phyloP scores from a whole-genome alignment of 2,797 vertebrate species.

The Poeciliopsis gracilis region DNA sequence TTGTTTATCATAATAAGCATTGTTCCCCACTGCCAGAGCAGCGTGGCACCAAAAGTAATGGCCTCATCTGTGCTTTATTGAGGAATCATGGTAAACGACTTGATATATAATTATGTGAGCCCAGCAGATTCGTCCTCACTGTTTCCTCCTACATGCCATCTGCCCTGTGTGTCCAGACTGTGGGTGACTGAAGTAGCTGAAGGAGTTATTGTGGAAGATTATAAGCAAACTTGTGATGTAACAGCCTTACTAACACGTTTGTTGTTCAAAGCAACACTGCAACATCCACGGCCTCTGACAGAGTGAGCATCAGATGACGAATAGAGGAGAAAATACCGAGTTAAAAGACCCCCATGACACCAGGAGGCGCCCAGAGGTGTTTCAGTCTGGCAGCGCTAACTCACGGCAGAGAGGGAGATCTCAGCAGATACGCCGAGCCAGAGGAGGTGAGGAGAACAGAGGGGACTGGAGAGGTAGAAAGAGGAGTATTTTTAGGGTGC shows the following conservation, averaged over 20 bases:
- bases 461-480: constrained; percentile 43
- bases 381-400: constrained; percentile 62
- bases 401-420: constrained; percentile 51
- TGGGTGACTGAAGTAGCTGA: constrained; percentile 74
- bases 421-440: constrained; percentile 61
- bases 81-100: constrained; percentile 58
- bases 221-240: constrained; percentile 74
- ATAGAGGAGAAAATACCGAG: constrained; percentile 46
- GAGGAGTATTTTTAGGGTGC: constrained; percentile 80
- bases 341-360: constrained; percentile 60
- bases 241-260: constrained; percentile 63
- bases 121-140: constrained; percentile 64
- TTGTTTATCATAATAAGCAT: constrained; percentile 65
- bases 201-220: constrained; percentile 69
- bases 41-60: constrained; percentile 51
- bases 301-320: constrained; percentile 34
- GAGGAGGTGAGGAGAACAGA: constrained; percentile 66
- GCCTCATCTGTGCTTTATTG: constrained; percentile 54
- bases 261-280: constrained; percentile 45
- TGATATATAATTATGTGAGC: constrained; percentile 71
- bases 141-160: constrained; percentile 82
- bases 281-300: constrained; percentile 40
- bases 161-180: constrained; percentile 78
- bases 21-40: constrained; percentile 55
- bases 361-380: constrained; percentile 56